Base-by-base conservation (phyloP, 2,113 vertebrate genomes). In the Pardalotus punctatus region DNA sequence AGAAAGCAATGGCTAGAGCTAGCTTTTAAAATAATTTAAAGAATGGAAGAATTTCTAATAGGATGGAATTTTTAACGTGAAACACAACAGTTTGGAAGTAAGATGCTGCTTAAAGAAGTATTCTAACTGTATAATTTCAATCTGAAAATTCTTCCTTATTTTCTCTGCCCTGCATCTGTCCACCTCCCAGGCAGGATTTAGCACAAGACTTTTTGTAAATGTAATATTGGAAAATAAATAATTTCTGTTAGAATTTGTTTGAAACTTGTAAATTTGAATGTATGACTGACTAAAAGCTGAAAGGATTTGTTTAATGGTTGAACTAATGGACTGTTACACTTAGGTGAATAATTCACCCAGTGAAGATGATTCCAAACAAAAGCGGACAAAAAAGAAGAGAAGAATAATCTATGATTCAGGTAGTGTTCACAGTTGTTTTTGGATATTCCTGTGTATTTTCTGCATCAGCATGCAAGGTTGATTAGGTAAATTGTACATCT, bases 401-500 rank as follows among this genome's bases (percentile, higher is more conserved):
- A 98, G 96, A 81, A 97, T 98, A 51, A 98, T 99, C 84, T 98
- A 98, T 60, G 98, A 98, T 83, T 99, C 99, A 93, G 99, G 98
- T 98, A 98, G 74, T 6, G 36, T 86, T 95, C 23, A 36, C 45
- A 10, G 28, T 33, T 81, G 18, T 60, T 82, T 81, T 35, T 67
- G 67, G 50, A 31, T 56, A 21, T 14, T 72, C 12, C 33, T 66
- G 62, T 81, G 6, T 47, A 3, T 57, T 43, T 76, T 67, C 29
- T 77, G n/a, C 40, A 40, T 83, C 6, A 43, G n/a, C 5, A 7
- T 79, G 60, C 23, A 38, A 15, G 11, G 20, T 67, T 22, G 7
- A 25, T 69, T 50, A 66, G 7, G 10, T 42, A 66, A 69, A 80
- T 42, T 16, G 36, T 70, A 21, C 10, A 27, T 50, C 35, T 78